These are phyloP conservation scores for Peribatodes rhomboidaria DNA, from an alignment of 2,888 invertebrate genomes.

Conservation along the genomic window DNA sequence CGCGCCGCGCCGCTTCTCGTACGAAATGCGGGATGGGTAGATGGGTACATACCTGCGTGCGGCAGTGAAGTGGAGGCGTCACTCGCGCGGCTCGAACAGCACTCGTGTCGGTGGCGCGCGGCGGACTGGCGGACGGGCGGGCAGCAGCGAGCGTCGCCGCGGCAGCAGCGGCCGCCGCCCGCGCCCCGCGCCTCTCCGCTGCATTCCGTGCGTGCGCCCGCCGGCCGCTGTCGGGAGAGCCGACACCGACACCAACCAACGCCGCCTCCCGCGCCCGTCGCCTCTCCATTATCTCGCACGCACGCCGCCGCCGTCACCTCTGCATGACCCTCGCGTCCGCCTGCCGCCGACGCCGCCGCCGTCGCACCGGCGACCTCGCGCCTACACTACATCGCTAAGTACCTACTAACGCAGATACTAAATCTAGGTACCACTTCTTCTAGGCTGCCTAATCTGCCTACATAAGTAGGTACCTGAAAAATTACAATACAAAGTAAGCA, in stretches of 20 bases:
- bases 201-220: slow-evolving; percentile 71
- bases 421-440: not conserved
- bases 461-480: too few species aligned
- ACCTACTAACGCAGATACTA: not conserved
- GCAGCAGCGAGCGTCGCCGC: slow-evolving; percentile 73
- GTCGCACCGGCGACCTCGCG: slow-evolving; percentile 52
- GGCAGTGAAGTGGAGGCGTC: slow-evolving; percentile 63
- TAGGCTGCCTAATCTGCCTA: too few species aligned
- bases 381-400: slow-evolving; percentile 25
- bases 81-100: slow-evolving; percentile 70
- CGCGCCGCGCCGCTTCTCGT: slow-evolving; percentile 42
- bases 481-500: too few species aligned
- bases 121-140: slow-evolving; percentile 75
- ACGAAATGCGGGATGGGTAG: slow-evolving; percentile 57
- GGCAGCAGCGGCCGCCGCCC: slow-evolving; percentile 76
- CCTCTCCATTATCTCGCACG: slow-evolving; percentile 72
- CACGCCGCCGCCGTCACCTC: slow-evolving; percentile 71
- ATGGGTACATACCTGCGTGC: slow-evolving; percentile 76
- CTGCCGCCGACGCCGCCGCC: slow-evolving; percentile 53
- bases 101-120: slow-evolving; percentile 83
- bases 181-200: slow-evolving; percentile 75
- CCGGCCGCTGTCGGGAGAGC: slow-evolving; percentile 68
- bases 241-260: slow-evolving; percentile 75
- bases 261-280: slow-evolving; percentile 63
- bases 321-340: slow-evolving; percentile 70